Base-by-base conservation (phyloP, 2,888 invertebrate genomes). In the Julus scanicus region DNA sequence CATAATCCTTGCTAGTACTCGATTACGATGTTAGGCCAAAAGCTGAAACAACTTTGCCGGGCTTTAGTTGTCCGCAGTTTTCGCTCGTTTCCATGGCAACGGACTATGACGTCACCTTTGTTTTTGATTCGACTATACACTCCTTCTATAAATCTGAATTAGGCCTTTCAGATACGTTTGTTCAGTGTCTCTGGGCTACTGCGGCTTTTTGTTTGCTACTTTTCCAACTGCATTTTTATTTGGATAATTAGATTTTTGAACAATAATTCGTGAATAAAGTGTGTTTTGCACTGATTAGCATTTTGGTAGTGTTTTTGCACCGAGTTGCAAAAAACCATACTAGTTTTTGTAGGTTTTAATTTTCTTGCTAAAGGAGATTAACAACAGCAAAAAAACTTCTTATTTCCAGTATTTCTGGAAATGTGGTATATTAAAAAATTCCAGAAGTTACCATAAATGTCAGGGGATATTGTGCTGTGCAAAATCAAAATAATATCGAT, bases 111-210 rank as follows among this genome's bases (percentile, higher is more conserved):
- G 71, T 71, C 71, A 71, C 29, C 29, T 11, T 71, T 71, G 71
- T 71, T 71, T 71, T 71, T 71, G 71, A 29, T 29, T 63, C 63
- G 63, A 8, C 63, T 63, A 17, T 63, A 20, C 1, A 29, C 63
- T 5, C 63, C 63, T 20, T 71, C 71, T 71, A 71, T 71, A 71
- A 71, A 71, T 71, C 29, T 29, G 71, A 71, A 71, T 71, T 71
- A 63, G 63, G 63, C 20, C 20, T 20, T 63, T 63, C 20, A 20
- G 20, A 63, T 29, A 8, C 29, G 29, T 29, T 71, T 20, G 29
- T 11, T 71, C 11, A 11, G 1, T 71, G 63, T 20, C 71, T 9
- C 29, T 29, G 71, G 71, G 71, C 71, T 11, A 29, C 71, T 71
- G 29, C 71, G 20, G 63, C 57, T 57, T 57, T 57, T 29, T 17